These are phyloP conservation scores for Patella pellucida DNA, from an alignment of 2,888 invertebrate genomes.

Conservation along the genomic window DNA sequence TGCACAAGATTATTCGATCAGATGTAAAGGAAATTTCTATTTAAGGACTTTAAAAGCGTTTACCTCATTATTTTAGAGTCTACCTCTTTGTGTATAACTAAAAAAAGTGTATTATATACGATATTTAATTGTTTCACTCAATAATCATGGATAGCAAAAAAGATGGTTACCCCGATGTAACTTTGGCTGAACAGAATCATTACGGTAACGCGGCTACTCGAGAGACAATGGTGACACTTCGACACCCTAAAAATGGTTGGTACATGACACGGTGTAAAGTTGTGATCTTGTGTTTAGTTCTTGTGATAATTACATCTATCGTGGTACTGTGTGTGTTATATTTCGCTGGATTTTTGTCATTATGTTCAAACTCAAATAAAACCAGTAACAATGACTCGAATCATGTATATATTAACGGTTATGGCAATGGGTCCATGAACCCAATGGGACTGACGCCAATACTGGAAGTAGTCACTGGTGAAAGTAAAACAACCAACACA, in stretches of 20 bases:
- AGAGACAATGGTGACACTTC: constrained; percentile 43
- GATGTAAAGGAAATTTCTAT: too few species aligned
- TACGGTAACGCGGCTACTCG: constrained; percentile 26
- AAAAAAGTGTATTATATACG: too few species aligned
- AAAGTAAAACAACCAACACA: not conserved
- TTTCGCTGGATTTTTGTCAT: constrained; percentile 24
- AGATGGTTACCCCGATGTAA: constrained; percentile 37
- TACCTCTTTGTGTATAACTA: too few species aligned
- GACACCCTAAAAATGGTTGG: constrained; percentile 38
- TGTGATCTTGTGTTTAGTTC: constrained; percentile 35
- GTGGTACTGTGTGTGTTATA: constrained; percentile 44
- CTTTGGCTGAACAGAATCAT: constrained; percentile 32
- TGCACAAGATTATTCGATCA: too few species aligned
- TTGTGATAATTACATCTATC: constrained; percentile 39
- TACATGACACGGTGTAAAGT: constrained; percentile 46
- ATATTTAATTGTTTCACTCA: too few species aligned
- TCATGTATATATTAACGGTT: constrained; percentile 10
- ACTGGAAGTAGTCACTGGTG: not conserved
- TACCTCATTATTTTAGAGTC: too few species aligned
- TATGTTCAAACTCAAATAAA: constrained; percentile 1
- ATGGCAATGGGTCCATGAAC: not conserved
- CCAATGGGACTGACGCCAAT: not conserved
- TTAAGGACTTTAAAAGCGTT: too few species aligned
- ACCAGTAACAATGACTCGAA: not conserved
- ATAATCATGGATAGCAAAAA: not conserved